Base-by-base conservation (phyloP, 1,140 invertebrate genomes). In the Hyles euphorbiae region DNA sequence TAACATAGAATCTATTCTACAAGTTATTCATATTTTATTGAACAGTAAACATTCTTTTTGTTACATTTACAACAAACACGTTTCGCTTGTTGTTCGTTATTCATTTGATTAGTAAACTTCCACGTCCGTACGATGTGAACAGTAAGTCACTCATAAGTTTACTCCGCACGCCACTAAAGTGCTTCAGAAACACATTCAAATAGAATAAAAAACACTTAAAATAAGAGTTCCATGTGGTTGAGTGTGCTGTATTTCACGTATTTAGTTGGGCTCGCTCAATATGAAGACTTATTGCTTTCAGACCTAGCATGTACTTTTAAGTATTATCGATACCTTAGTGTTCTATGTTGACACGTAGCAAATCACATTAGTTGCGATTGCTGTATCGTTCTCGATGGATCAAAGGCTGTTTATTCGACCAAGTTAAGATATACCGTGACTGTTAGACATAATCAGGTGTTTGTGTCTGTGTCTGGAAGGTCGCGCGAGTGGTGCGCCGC, bases 231-330 rank as follows among this genome's bases (percentile, higher is more conserved):
- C 65, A 72, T 74, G 63, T 76, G 78, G 56, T 81, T 76, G 78
- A 82, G 76, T 83, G 75, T 83, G 75, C 74, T 79, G 70, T 76
- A 74, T 74, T 77, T 78, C 77, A 80, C 75, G 63, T 83, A 67
- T 76, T 78, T 77, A 80, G 79, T 87, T 88, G 80, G 75, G 78
- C 74, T 85, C 83, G 83, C 83, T 88, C 86, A 88, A 87, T 84
- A 66, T 75, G 77, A 88, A 88, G 86, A 88, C 86, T 88, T 86
- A 78, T 86, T 60, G 82, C 80, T 85, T 84, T 83, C 83, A 81
- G 75, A 76, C 65, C 71, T 85, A 84, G 76, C 62, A 71, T 78
- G 77, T 74, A 76, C 68, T 72, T 67, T 84, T 87, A 87, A 86
- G 74, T 86, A 83, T 84, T 83, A 83, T 73, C 60, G 63, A 77